Evolutionary conservation across 2,797 vertebrate genomes (phyloP), one percentile per base, ranked within the genome.

Genomic region (Argyrosomus regius): DNA sequence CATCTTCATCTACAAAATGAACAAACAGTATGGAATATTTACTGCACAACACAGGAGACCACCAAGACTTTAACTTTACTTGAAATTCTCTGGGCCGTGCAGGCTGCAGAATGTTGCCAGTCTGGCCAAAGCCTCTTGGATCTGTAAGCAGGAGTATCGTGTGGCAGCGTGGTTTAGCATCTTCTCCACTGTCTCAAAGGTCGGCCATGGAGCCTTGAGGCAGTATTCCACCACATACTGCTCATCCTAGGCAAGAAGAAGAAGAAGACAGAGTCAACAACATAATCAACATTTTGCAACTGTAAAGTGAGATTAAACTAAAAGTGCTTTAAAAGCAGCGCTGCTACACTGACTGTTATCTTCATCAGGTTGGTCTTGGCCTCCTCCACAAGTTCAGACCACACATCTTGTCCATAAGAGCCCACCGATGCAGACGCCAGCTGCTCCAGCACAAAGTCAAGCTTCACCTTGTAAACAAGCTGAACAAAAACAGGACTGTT

Each of bases 381-480:
- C 88, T 99, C 97, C 39, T 95, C 93, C 18, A 97, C 95, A 49
- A 98, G 96, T 12, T 96, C 94, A 20, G 95, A 92, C 94, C 96
- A 97, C 26, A 91, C 72, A 0, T 93, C 87, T 1, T 91, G 94
- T 53, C 94, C 91, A 1, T 90, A 94, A 50, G 82, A 91, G 0
- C 89, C 94, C 39, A 91, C 79, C 1, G 97, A 97, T n/a, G 96
- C 94, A 43, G 96, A 96, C 72, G 96, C 97, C 59, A 99, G 83
- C 87, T 96, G 96, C 89, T 98, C 97, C 92, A 99, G 89, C 78
- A 98, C 94, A 80, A 96, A 95, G 76, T 97, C 97, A 24, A 97
- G 94, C 94, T 98, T 99, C 60, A 99, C 98, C 93, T 99, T 99
- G 83, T 99, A 97, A 31, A 99, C 98, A 53, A 99, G 96, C 98